Evolutionary conservation across 2,113 vertebrate genomes (phyloP), one percentile per base, ranked within the genome.

Genomic region (Ceuthmochares aereus): DNA sequence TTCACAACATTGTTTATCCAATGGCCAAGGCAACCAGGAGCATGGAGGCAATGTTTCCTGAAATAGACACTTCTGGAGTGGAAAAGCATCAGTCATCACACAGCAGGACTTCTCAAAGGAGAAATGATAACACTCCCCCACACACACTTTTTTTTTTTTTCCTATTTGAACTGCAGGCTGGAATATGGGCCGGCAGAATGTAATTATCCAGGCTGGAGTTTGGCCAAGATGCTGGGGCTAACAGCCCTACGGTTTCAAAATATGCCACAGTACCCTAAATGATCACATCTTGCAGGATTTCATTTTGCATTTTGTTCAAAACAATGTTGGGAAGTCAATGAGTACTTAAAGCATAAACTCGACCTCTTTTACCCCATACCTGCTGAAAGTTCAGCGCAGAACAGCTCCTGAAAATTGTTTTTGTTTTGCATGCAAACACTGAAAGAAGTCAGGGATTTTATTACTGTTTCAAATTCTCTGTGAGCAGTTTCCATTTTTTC

Each of bases 201-300:
- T 87, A 97, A 97, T 97, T 97, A 97, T 93, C 93, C 90, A 93
- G 81, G 79, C 79, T 97, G 97, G 97, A 97, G 95, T 92, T 74
- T 95, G 92, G 95, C 97, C 97, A 97, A 88, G 95, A 95, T 54
- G 55, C 94, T 96, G 84, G 58, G 80, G 93, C 90, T 96, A 96
- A 96, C 95, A 95, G 91, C 91, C 97, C 96, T 97, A 96, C 96
- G 96, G 96, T 96, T 97, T 96, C 96, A 91, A 97, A 97, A 97
- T 96, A 97, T 96, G 97, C 94, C 94, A 94, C 95, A 93, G 87
- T 96, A 96, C 66, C 93, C 96, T 96, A 95, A 97, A 97, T 96
- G 89, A 97, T 97, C 95, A 96, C 88, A 93, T 96, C 93, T 96
- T 97, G 89, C 89, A 97, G 93, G 82, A 95, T 92, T 70, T 94